These are phyloP conservation scores for Pseudorasbora parva DNA, from an alignment of 2,113 vertebrate species.

Conservation along the genomic window DNA sequence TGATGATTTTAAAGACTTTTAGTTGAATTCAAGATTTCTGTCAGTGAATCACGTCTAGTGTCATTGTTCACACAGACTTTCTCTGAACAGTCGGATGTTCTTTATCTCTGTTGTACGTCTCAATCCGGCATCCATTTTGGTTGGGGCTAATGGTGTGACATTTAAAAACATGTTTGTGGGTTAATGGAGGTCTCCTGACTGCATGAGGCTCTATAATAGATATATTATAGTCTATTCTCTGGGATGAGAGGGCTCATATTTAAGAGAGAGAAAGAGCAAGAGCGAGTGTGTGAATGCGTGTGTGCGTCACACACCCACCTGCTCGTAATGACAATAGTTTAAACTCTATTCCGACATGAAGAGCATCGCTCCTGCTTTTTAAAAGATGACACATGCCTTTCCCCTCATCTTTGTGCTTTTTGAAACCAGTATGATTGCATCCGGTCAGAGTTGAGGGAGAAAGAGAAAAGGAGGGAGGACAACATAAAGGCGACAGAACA, in stretches of 20 bases:
- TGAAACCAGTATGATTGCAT: constrained; percentile 75
- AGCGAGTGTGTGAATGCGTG: constrained; percentile 4
- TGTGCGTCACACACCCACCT: constrained; percentile 38
- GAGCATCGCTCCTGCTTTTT: constrained; percentile 67
- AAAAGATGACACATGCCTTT: constrained; percentile 72
- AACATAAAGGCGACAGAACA: constrained; percentile 45
- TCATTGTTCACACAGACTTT: background rate
- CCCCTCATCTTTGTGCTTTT: constrained; percentile 65
- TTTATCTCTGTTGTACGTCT: constrained; percentile 19
- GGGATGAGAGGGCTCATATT: constrained; percentile 49
- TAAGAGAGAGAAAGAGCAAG: constrained; percentile 47
- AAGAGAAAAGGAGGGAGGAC: constrained; percentile 43
- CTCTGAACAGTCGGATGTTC: background rate
- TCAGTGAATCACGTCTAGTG: background rate
- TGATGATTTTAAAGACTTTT: background rate
- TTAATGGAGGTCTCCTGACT: constrained; percentile 41
- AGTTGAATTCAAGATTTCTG: background rate
- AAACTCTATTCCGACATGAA: constrained; percentile 67
- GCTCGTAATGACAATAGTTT: constrained; percentile 68
- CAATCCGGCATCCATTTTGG: constrained; percentile 19
- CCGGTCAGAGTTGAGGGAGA: constrained; percentile 63
- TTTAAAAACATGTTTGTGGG: constrained; percentile 51
- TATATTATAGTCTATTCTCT: constrained; percentile 49
- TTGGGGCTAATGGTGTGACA: constrained; percentile 47
- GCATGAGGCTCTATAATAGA: constrained; percentile 43